Conservation (phyloP, 2,113 vertebrate genomes). For the Marmota monax region DNA sequence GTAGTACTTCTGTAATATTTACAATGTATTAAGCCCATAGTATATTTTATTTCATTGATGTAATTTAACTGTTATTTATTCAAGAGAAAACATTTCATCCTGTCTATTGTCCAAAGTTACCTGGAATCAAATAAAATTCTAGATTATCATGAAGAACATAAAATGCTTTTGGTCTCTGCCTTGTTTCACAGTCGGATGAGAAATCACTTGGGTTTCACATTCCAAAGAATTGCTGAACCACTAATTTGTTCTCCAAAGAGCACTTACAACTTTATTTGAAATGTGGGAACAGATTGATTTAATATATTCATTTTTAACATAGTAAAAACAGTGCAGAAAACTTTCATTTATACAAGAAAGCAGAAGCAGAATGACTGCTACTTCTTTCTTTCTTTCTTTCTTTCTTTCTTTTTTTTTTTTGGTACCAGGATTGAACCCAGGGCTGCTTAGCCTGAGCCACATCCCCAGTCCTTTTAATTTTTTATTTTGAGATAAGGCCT, state of each 20-base stretch:
- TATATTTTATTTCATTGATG: constrained; percentile 90
- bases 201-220: constrained; percentile 48
- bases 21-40: constrained; percentile 88
- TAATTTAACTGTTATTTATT: constrained; percentile 92
- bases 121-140: constrained; percentile 83
- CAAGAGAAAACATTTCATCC: constrained; percentile 85
- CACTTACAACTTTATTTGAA: constrained; percentile 73
- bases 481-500: too few species aligned
- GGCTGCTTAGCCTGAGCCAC: too few species aligned
- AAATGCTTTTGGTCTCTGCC: constrained; percentile 67
- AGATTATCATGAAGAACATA: constrained; percentile 72
- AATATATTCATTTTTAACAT: constrained; percentile 30
- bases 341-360: neutral
- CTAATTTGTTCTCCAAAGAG: neutral
- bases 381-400: too few species aligned
- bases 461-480: too few species aligned
- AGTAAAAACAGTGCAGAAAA: neutral
- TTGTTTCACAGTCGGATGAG: constrained; percentile 81
- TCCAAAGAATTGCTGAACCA: constrained; percentile 44
- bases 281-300: constrained; percentile 46
- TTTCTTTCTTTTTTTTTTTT: too few species aligned
- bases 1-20: constrained; percentile 90
- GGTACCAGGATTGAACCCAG: too few species aligned
- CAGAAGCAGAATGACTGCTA: neutral
- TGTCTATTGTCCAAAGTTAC: constrained; percentile 85